These are phyloP conservation scores for Dipodomys ordii DNA, from an alignment of 2,113 vertebrate species.

Conservation along the genomic window DNA sequence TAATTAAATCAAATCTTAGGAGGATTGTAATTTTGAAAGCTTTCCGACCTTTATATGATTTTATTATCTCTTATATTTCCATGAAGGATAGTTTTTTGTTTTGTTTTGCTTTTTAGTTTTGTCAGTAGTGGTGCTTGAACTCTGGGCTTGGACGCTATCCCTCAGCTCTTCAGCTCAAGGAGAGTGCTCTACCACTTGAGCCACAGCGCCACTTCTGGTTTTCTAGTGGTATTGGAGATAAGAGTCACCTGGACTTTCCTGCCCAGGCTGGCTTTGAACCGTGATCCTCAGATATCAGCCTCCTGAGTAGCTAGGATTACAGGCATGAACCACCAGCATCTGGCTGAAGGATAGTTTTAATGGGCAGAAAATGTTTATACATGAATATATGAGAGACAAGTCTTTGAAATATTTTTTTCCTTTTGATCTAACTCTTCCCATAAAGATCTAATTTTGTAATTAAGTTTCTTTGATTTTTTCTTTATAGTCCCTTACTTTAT, in stretches of 20 bases:
- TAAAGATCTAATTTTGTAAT: constrained; percentile 31
- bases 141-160: too few species aligned
- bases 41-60: neutral
- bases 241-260: too few species aligned
- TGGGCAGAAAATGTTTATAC: constrained; percentile 14
- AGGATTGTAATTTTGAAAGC: constrained; percentile 3
- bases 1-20: constrained; percentile 35
- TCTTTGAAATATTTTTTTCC: constrained; percentile 39
- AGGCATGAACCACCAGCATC: too few species aligned
- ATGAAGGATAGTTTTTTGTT: constrained; percentile 2
- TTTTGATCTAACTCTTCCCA: constrained; percentile 44
- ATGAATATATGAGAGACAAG: neutral
- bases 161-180: too few species aligned
- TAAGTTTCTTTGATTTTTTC: constrained; percentile 38
- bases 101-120: too few species aligned
- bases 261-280: too few species aligned
- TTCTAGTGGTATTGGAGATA: too few species aligned
- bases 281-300: too few species aligned
- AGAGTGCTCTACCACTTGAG: too few species aligned
- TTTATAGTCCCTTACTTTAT: constrained; percentile 31
- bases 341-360: constrained; percentile 25
- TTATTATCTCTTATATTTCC: constrained; percentile 4
- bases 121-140: too few species aligned
- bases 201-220: too few species aligned
- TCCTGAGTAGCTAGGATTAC: too few species aligned